phyloP scores from a whole-genome alignment of 2,113 vertebrate species.

The Zosterops borbonicus region DNA sequence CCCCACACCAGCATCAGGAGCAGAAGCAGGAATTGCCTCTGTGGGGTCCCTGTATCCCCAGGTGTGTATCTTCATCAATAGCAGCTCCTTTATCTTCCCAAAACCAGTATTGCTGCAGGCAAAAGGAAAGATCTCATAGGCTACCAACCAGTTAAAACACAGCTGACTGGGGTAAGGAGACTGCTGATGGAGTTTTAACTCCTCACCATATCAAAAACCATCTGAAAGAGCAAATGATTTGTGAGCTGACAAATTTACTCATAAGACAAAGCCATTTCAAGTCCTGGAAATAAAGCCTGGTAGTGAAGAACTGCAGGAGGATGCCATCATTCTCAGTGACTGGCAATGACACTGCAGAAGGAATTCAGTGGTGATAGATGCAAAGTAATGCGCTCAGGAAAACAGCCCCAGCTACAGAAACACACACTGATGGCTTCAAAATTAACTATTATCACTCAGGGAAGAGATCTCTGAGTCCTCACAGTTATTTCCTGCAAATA shows the following conservation, averaged over 20 bases:
- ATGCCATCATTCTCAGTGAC: background rate
- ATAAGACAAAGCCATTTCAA: background rate
- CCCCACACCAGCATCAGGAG: background rate
- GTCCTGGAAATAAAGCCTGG: background rate
- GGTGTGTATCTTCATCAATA: background rate
- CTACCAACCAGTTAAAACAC: background rate
- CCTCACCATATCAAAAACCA: background rate
- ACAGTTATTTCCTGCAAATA: background rate
- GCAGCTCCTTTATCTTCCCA: background rate
- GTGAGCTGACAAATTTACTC: background rate
- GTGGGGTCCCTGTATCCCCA: background rate
- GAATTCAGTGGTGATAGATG: background rate
- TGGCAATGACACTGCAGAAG: background rate
- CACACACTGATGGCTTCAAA: background rate
- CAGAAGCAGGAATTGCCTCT: background rate
- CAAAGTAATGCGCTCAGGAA: background rate
- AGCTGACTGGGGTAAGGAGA: background rate
- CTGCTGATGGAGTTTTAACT: background rate
- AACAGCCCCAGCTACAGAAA: background rate
- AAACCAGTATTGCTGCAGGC: background rate
- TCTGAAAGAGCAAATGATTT: background rate
- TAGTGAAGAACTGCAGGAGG: background rate
- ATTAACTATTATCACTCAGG: background rate
- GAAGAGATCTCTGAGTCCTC: background rate
- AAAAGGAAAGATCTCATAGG: background rate